Evolutionary conservation across 1,140 invertebrate species (phyloP), one percentile per base, ranked within the genome.

Genomic region (Heliconius himera): DNA sequence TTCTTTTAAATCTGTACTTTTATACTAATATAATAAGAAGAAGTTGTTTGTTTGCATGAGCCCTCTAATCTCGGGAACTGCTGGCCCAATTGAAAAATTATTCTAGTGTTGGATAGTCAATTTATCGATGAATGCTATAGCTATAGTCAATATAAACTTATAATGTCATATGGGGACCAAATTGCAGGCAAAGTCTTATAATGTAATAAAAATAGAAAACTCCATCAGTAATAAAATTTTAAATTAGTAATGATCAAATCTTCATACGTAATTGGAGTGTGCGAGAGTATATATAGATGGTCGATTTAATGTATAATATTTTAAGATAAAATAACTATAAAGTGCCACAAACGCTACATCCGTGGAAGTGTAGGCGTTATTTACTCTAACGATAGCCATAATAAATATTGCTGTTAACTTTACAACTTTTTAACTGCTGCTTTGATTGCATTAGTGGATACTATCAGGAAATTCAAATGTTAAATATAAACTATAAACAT

Each of bases 251-350:
- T 6, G 4, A 66, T 66, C 22, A 26, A 66, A 66, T 16, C 3
- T 9, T 66, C 13, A 29, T n/a, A 29, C 22, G 60, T 66, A 66
- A 66, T 66, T 66, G 60, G 60, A 66, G 26, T 66, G 60, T 11
- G 9, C 26, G 16, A 29, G 29, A 66, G 26, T 66, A 29, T 66
- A 29, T 66, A 11, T 13, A 29, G 26, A 66, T 66, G 22, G 60
- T 66, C 26, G 5, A 66, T 66, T 66, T 29, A 66, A 66, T 16
- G 26, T 66, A 66, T 29, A 66, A 66, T 66, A 66, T 29, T 66
- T 66, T 66, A 66, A 66, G 60, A 66, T 66, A 66, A 66, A 66
- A 66, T 66, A 29, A 29, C 60, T n/a, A 66, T 66, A 66, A 66
- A 16, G 0, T 29, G 60, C 60, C 60, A 66, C 8, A 29, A 9